These are phyloP conservation scores for Luehdorfia chinensis DNA, from an alignment of 1,140 invertebrate genomes.

Conservation along the genomic window DNA sequence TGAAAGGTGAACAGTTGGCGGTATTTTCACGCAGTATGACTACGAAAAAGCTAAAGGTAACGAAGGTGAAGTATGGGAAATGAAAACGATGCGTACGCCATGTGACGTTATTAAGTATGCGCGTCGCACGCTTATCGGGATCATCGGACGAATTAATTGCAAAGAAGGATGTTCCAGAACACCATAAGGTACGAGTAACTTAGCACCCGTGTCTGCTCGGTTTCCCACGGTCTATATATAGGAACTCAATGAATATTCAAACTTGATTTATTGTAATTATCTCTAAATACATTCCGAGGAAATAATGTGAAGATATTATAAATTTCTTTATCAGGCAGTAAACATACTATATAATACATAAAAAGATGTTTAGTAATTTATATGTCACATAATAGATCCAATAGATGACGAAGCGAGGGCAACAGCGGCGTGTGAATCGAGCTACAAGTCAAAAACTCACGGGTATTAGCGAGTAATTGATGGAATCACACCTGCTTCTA, in stretches of 20 bases:
- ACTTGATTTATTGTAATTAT: too few relatives aligned
- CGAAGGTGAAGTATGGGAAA: constrained; percentile 37
- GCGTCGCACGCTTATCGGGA: constrained; percentile 51
- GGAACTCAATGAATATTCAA: constrained; percentile 20
- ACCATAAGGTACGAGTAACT: constrained; percentile 47
- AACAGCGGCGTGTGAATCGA: constrained; percentile 54
- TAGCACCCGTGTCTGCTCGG: constrained; percentile 2
- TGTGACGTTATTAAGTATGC: constrained; percentile 59
- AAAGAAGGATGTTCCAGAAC: constrained; percentile 53
- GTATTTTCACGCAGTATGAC: constrained; percentile 5
- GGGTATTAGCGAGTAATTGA: constrained; percentile 44
- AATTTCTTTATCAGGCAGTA: too few relatives aligned
- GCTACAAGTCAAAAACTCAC: constrained; percentile 57
- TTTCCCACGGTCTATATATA: constrained; percentile 54
- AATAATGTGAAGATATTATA: too few relatives aligned
- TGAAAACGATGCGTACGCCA: constrained; percentile 28
- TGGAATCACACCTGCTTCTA: constrained; percentile 59
- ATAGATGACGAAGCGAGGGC: constrained; percentile 24
- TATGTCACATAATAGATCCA: constrained; percentile 6
- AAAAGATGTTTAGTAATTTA: too few relatives aligned
- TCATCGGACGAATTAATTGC: constrained; percentile 66
- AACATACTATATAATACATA: too few relatives aligned
- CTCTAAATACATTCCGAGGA: too few relatives aligned
- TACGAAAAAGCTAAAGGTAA: constrained; percentile 1
- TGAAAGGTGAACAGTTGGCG: constrained; percentile 10